Base-by-base conservation (phyloP, 2,113 vertebrate species). In the Cyprinodon tularosa region DNA sequence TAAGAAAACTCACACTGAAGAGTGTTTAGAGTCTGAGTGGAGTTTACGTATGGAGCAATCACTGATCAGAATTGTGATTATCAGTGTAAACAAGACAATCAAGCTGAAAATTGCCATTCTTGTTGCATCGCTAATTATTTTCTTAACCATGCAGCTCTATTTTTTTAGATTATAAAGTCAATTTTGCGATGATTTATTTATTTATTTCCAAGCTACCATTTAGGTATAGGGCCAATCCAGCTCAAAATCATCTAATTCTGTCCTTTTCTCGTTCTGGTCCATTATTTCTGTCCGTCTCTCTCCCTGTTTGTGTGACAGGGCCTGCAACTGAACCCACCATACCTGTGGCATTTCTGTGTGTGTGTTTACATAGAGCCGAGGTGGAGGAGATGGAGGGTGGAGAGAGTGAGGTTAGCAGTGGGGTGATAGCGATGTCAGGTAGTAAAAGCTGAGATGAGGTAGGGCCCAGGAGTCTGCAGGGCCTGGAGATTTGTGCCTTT, bases 381-480 rank as follows among this genome's bases (percentile, higher is more conserved):
- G 45, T 48, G 42, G 65, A 57, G 75, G 69, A 70, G 76, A 36
- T 12, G 65, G 69, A 72, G 83, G 42, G 85, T 60, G 85, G 71
- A 87, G 81, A 50, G 83, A 90, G 68, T 71, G 45, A 84, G 77
- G 87, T 84, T 92, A 88, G 84, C 90, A 74, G 78, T 90, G 90
- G 83, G 88, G 87, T 89, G 90, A 90, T 90, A 90, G 84, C 81
- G 88, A 91, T 93, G 90, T 93, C 90, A 91, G 89, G 89, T 91
- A 89, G 89, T 93, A 90, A 92, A 91, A 92, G 81, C 48, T 93
- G 91, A 91, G 90, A 91, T 86, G 92, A 91, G 90, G 87, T 85
- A 88, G 89, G 88, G 80, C 84, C 77, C 82, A 79, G 68, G 72
- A 86, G 77, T 89, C 84, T 83, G 81, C 38, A 66, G 74, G 88